These are phyloP conservation scores for Eudemis profundana DNA, from an alignment of 2,888 invertebrate species.

Conservation along the genomic window DNA sequence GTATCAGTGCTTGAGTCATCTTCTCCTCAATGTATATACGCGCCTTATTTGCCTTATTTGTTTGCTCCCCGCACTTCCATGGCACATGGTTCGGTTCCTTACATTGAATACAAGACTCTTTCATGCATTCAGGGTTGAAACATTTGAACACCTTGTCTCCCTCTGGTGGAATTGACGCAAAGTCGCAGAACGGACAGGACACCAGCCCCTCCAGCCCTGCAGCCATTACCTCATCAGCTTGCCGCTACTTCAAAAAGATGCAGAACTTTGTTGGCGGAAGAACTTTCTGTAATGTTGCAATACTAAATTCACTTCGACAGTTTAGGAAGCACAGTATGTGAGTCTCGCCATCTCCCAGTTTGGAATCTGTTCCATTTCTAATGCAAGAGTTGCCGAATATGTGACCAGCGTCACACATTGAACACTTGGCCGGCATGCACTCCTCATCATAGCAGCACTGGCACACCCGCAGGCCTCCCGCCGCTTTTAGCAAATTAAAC, in stretches of 20 bases:
- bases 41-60: background rate
- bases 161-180: slow-evolving; percentile 2
- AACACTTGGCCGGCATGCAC: slow-evolving; percentile 1
- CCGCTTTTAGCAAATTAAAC: background rate
- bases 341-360: slow-evolving; percentile 3
- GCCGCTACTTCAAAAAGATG: slow-evolving; percentile 4
- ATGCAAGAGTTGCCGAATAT: slow-evolving; percentile 12
- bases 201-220: slow-evolving; percentile 4
- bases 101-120: slow-evolving; percentile 9
- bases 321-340: background rate
- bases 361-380: background rate
- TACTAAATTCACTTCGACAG: slow-evolving; percentile 13
- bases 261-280: background rate
- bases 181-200: slow-evolving; percentile 11
- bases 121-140: slow-evolving; percentile 13
- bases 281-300: background rate
- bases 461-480: background rate
- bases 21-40: slow-evolving; percentile 9
- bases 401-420: background rate
- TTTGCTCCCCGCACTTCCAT: background rate
- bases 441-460: slow-evolving; percentile 12
- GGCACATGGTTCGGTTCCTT: slow-evolving; percentile 12
- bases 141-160: slow-evolving; percentile 11
- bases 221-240: slow-evolving; percentile 2
- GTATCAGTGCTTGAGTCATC: slow-evolving; percentile 9